Base-by-base conservation (phyloP, 2,888 invertebrate genomes). In the Synergus gifuensis region DNA sequence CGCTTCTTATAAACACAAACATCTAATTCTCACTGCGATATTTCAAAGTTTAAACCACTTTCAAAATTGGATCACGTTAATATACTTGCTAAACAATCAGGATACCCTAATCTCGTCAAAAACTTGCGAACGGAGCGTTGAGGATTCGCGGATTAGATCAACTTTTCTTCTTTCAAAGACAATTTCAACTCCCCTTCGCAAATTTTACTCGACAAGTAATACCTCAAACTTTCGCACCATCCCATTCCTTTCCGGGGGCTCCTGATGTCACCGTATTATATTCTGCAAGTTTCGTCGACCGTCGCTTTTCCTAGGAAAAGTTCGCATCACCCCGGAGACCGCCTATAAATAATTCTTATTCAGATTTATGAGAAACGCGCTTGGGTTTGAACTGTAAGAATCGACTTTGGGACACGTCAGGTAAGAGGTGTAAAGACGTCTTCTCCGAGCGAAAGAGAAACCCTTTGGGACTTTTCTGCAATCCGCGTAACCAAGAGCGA, bases 261-360 rank as follows among this genome's bases (percentile, higher is more conserved):
- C 63, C 78, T 14, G 42, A 58, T 58, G 60, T 60, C 63, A 79
- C 66, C 62, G 76, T 64, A 76, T 67, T 66, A 60, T 64, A 69
- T 40, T 78, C 76, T 78, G 46, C 69, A 36, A 67, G 60, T 54
- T 79, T 79, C 62, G 69, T 77, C 62, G 44, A 49, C 62, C 62
- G 76, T 67, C 67, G 69, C 67, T 76, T 46, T 44, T 62, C 73
- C 79, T 67, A 49, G 77, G 79, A 76, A 82, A 44, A 42, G 67
- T 67, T 42, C 44, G 12, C 18, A 36, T 18, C 42, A 67, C 42
- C 67, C 22, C 85, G 78, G 78, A 81, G 84, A 85, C 82, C 76
- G 80, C 86, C 87, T 86, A 87, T 89, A 90, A 89, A 90, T 90
- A 89, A 90, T 89, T 89, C 88, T 88, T 85, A 88, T 89, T 89